Evolutionary conservation across 2,113 vertebrate genomes (phyloP), one percentile per base, ranked within the genome.

Genomic region (Stigmatopora argus): DNA sequence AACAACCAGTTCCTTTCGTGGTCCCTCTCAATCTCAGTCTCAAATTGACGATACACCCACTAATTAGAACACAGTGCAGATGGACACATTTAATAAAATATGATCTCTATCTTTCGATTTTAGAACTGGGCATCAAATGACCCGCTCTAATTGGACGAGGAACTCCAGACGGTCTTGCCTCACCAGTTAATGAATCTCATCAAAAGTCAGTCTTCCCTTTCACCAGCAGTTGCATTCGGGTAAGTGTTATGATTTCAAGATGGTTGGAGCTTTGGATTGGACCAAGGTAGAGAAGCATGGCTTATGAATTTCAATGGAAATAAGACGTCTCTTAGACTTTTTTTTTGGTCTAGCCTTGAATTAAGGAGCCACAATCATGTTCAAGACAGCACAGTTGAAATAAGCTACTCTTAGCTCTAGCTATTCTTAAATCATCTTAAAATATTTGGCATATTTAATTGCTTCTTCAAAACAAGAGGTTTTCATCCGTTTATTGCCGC

Each of bases 1-100:
- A n/a, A n/a, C n/a, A n/a, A n/a, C n/a, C n/a, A n/a, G n/a, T n/a
- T n/a, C n/a, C n/a, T n/a, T n/a, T n/a, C n/a, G n/a, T n/a, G n/a
- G n/a, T n/a, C n/a, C n/a, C n/a, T n/a, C n/a, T n/a, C n/a, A n/a
- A 31, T 31, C 26, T 31, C 26, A 31, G 26, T 31, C 26, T 31
- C 26, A 31, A 56, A 56, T 56, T 56, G 53, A 56, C 14, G 53
- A 31, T 14, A 14, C 23, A 8, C 53, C 53, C 23, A 19, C 53
- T 56, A 56, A 56, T 56, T 56, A 23, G 53, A 56, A 56, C 53
- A 56, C 53, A 31, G 23, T 14, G 23, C 23, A 31, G 53, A 56
- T 56, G 53, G 53, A 23, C 53, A 8, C 23, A 6, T 56, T 56
- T 56, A 23, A 56, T 56, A 8, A 56, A 56, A 56, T 31, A 3